phyloP scores from a whole-genome alignment of 2,113 vertebrate genomes.

The Elaphurus davidianus region DNA sequence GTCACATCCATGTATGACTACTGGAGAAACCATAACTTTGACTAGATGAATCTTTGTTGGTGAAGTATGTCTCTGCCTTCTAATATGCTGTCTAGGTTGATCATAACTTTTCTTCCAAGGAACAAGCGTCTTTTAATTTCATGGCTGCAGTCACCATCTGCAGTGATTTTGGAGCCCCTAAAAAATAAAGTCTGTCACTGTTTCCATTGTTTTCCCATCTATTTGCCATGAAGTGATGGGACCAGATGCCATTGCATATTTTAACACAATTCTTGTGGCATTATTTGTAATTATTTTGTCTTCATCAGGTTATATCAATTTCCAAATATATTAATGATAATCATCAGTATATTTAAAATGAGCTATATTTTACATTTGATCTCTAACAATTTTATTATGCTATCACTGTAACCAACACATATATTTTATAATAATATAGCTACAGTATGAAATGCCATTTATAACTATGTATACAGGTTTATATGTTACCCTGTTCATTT shows the following conservation, averaged over 20 bases:
- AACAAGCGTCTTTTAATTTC: not conserved
- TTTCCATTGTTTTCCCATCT: not conserved
- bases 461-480: not conserved
- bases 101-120: not conserved
- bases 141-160: not conserved
- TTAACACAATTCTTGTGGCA: not conserved
- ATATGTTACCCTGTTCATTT: not conserved
- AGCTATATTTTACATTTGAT: not conserved
- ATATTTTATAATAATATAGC: not conserved
- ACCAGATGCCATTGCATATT: not conserved
- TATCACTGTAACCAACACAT: not conserved
- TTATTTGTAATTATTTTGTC: not conserved
- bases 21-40: not conserved
- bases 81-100: not conserved
- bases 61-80: not conserved
- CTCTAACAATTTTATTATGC: not conserved
- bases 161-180: not conserved
- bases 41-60: not conserved
- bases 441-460: not conserved
- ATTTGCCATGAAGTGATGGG: not conserved
- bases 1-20: not conserved
- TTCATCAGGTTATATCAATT: not conserved
- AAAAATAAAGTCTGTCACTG: not conserved
- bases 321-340: not conserved
- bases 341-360: not conserved